Percentiles rank a stretch among this genome's conserved stretches.
Conservation (phyloP, 2,113 vertebrate species). For the Neofelis nebulosa region DNA sequence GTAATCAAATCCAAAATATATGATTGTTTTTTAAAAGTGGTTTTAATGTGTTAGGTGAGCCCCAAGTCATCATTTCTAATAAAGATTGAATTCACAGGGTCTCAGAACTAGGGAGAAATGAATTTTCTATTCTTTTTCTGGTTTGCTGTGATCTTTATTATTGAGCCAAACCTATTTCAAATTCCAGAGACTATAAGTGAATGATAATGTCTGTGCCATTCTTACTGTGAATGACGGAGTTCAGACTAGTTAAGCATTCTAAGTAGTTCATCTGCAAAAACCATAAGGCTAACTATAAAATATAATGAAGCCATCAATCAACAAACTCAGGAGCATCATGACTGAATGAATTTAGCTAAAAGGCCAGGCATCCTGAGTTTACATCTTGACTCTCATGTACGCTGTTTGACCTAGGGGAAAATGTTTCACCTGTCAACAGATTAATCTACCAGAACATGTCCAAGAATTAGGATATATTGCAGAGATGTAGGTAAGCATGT, state of each 20-base stretch:
- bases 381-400: conserved; percentile 4
- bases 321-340: conserved; percentile 7
- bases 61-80: neutral
- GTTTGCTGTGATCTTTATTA: conserved; percentile 22
- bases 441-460: conserved; percentile 54
- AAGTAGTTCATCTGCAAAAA: conserved; percentile 9
- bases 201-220: neutral
- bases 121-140: conserved; percentile 42
- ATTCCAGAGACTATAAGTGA: neutral
- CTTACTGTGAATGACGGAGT: neutral
- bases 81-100: neutral
- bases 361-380: conserved; percentile 10
- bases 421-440: conserved; percentile 48
- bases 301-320: conserved; percentile 49
- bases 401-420: neutral
- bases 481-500: neutral
- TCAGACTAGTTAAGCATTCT: conserved; percentile 56
- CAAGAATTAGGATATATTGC: conserved; percentile 18
- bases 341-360: conserved; percentile 14
- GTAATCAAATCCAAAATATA: conserved; percentile 7
- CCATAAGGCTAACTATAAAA: conserved; percentile 26
- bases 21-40: neutral
- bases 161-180: neutral
- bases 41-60: conserved; percentile 40
- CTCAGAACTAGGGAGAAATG: neutral